phyloP scores from a whole-genome alignment of 2,888 invertebrate species.

The Ophioninae sp. region DNA sequence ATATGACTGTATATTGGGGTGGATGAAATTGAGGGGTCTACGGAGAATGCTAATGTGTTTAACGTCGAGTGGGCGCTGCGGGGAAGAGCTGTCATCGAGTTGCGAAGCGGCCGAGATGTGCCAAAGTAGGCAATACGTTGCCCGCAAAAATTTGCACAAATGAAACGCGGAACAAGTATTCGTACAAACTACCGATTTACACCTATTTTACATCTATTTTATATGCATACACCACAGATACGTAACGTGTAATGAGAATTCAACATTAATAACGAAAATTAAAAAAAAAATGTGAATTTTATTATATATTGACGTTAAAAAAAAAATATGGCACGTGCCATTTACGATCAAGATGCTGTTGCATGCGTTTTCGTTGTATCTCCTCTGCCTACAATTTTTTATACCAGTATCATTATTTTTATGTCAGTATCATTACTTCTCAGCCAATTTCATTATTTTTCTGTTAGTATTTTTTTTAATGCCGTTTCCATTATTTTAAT shows the following conservation, averaged over 20 bases:
- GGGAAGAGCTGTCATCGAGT: slow-evolving; percentile 48
- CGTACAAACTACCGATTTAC: slow-evolving; percentile 14
- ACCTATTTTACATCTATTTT: neutral
- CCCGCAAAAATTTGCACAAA: slow-evolving; percentile 3
- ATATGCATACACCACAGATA: neutral
- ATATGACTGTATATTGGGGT: slow-evolving; percentile 29
- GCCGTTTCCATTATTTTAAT: too few relatives aligned
- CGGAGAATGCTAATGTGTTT: slow-evolving; percentile 72
- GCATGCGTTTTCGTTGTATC: neutral
- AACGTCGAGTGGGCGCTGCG: slow-evolving; percentile 64
- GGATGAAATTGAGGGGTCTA: slow-evolving; percentile 63
- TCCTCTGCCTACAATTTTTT: neutral
- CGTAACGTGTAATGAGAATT: neutral
- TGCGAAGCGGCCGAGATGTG: slow-evolving; percentile 52
- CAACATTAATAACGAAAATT: neutral
- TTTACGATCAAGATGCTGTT: neutral
- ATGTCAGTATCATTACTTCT: too few relatives aligned
- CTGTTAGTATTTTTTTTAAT: too few relatives aligned
- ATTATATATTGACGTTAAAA: neutral
- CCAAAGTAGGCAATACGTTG: slow-evolving; percentile 31
- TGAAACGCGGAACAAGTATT: slow-evolving; percentile 15
- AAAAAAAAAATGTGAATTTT: neutral
- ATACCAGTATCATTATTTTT: neutral
- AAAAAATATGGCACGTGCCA: neutral
- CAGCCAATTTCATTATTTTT: too few relatives aligned